Evolutionary conservation across 2,113 vertebrate genomes (phyloP).

Genomic region (Chloroceryle aenea): DNA sequence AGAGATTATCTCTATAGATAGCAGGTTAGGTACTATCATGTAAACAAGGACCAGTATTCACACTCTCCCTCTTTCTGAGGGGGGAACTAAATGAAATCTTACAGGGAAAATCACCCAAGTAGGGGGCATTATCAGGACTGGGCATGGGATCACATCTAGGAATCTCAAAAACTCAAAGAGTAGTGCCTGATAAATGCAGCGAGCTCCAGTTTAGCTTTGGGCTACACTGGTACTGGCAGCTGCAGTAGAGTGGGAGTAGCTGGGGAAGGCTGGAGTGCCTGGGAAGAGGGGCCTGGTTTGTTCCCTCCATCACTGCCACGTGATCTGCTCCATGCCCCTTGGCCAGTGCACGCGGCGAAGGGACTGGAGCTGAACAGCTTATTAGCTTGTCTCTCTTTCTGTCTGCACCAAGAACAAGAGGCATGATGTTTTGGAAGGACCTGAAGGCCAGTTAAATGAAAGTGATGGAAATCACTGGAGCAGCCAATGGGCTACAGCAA

Average conservation of each 20-base stretch:
- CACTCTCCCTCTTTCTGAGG: too few species aligned
- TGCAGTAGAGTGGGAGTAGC: background rate
- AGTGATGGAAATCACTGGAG: background rate
- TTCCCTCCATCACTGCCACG: rapidly evolving
- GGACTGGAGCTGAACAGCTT: background rate
- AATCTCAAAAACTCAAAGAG: background rate
- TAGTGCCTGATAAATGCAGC: background rate
- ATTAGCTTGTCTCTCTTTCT: background rate
- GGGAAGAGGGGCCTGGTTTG: rapidly evolving
- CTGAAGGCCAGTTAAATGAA: slow-evolving; percentile 20
- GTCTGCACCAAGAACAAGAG: background rate
- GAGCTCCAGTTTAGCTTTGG: background rate
- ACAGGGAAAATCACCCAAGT: background rate
- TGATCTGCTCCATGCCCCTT: background rate
- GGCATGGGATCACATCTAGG: background rate
- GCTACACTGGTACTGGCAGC: background rate
- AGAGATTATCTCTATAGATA: background rate
- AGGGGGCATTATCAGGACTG: background rate
- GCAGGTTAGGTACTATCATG: background rate
- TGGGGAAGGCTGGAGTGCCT: background rate
- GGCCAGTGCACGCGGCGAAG: rapidly evolving
- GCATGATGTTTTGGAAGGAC: background rate
- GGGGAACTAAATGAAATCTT: background rate
- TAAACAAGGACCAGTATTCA: background rate
- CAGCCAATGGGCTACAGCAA: background rate